phyloP scores from a whole-genome alignment of 2,113 vertebrate genomes.

The Ibidorhyncha struthersii region DNA sequence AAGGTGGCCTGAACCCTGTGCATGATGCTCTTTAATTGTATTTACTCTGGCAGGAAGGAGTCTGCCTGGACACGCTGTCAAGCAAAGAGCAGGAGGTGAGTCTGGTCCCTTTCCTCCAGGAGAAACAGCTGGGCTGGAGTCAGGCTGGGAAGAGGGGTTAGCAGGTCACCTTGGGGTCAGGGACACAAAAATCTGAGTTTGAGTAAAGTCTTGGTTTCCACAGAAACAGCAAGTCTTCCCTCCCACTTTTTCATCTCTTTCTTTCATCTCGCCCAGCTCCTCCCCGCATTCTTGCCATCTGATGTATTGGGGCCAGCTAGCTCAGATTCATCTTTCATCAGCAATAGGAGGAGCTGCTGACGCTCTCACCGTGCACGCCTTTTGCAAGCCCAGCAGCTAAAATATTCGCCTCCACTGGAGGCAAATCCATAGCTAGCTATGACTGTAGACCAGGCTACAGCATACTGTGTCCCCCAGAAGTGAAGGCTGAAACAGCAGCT shows the following conservation, averaged over 20 bases:
- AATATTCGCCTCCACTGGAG: neutral
- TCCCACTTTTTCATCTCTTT: neutral
- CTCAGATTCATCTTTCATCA: constrained; percentile 25
- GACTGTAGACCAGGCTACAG: neutral
- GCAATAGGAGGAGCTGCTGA: neutral
- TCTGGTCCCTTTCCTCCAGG: constrained; percentile 13
- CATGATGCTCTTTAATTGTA: neutral
- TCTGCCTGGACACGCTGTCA: neutral
- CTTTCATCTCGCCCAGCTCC: constrained; percentile 15
- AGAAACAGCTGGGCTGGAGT: constrained; percentile 35
- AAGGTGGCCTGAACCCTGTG: neutral
- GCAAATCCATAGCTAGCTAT: neutral
- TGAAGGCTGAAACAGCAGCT: neutral
- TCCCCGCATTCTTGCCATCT: neutral
- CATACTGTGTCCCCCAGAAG: neutral
- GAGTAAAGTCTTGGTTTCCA: neutral
- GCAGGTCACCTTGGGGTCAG: constrained; percentile 34
- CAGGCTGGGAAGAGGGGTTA: constrained; percentile 41
- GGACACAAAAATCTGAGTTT: neutral
- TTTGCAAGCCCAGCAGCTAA: neutral
- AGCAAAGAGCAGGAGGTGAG: constrained; percentile 3
- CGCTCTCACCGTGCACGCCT: neutral
- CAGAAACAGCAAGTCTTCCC: neutral
- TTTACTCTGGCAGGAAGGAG: constrained; percentile 27
- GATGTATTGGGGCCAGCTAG: neutral